A percentile compares a stretch with the other conserved stretches of the same genome.
These are phyloP conservation scores for Tetramorium parvispinum DNA, from an alignment of 1,140 invertebrate species.

Conservation along the genomic window DNA sequence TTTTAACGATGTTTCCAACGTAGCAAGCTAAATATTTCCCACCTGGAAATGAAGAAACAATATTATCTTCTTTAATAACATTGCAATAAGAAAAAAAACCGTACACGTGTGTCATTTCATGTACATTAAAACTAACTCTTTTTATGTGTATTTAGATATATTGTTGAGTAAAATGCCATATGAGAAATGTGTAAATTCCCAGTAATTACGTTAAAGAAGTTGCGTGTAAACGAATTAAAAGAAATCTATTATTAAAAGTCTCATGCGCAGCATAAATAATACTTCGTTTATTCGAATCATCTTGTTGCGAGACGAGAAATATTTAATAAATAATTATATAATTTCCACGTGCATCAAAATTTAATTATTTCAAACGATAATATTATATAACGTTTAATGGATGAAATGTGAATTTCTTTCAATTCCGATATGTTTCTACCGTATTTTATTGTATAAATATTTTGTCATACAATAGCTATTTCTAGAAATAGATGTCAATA, in stretches of 20 bases:
- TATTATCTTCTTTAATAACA: background rate
- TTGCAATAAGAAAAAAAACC: background rate
- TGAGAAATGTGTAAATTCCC: constrained; percentile 19
- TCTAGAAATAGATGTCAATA: background rate
- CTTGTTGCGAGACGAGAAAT: background rate
- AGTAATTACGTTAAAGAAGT: constrained; percentile 35
- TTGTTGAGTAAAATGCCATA: background rate
- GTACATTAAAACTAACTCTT: background rate
- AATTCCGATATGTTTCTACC: background rate
- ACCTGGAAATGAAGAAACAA: background rate
- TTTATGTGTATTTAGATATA: background rate
- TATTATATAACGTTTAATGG: background rate
- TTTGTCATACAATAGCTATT: background rate
- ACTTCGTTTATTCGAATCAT: background rate
- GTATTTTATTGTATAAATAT: background rate
- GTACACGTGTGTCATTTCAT: background rate
- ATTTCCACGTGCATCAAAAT: background rate
- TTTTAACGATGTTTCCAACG: constrained; percentile 20
- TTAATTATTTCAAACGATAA: background rate
- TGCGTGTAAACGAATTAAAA: background rate
- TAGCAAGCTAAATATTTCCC: background rate
- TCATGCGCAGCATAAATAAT: background rate
- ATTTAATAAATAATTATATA: constrained; percentile 1
- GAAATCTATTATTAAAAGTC: background rate
- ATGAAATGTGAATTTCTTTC: background rate